A percentile compares a stretch with the other conserved stretches of the same genome.
Evolutionary conservation across 1,140 invertebrate species (phyloP).

Genomic region (Pararge aegeria): DNA sequence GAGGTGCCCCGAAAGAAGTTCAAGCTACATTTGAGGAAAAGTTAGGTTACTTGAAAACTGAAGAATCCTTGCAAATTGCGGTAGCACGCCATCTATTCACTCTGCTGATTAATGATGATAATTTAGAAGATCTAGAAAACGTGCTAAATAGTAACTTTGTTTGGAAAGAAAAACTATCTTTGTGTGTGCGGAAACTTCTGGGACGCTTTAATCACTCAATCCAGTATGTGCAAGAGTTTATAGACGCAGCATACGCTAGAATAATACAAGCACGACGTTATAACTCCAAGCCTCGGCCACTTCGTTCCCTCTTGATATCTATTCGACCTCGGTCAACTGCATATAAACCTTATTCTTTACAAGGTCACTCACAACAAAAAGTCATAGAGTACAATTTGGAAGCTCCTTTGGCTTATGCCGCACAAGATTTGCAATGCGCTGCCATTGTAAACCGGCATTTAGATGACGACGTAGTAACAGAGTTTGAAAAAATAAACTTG

Average conservation of each 20-base stretch:
- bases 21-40: slow-evolving; percentile 23
- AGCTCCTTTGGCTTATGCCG: slow-evolving; percentile 21
- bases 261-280: slow-evolving; percentile 20
- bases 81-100: slow-evolving; percentile 35
- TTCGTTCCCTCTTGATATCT: too few relatives aligned
- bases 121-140: slow-evolving; percentile 9
- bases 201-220: slow-evolving; percentile 31
- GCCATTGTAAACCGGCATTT: too few relatives aligned
- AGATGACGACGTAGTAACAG: slow-evolving; percentile 32
- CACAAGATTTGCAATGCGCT: too few relatives aligned
- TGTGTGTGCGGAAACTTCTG: too few relatives aligned
- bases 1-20: too few relatives aligned
- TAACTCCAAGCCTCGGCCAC: slow-evolving; percentile 1
- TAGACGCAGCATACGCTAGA: slow-evolving; percentile 32
- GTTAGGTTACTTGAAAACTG: slow-evolving; percentile 28
- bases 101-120: slow-evolving; percentile 22
- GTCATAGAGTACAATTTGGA: slow-evolving; percentile 34
- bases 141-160: slow-evolving; percentile 4
- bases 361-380: slow-evolving; percentile 29
- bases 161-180: slow-evolving; percentile 39
- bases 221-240: slow-evolving; percentile 35
- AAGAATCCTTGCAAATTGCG: slow-evolving; percentile 35
- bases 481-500: slow-evolving; percentile 32
- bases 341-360: not conserved
- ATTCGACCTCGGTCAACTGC: slow-evolving; percentile 3